Percentiles rank a stretch among this genome's conserved stretches.
These are phyloP conservation scores for Bembecia ichneumoniformis DNA, from an alignment of 2,888 invertebrate species.

Conservation along the genomic window DNA sequence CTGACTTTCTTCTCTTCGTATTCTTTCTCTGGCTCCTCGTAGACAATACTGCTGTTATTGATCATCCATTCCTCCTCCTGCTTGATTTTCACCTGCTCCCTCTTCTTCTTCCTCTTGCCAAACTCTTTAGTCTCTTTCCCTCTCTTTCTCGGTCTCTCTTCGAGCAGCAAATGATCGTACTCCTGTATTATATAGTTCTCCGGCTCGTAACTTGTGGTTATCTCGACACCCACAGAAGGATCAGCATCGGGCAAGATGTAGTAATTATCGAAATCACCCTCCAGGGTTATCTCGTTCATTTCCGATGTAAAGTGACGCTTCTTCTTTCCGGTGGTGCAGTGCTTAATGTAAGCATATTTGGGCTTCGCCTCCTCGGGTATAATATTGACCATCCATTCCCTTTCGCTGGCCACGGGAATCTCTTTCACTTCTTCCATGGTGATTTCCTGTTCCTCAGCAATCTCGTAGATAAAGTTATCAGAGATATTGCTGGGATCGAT, in stretches of 20 bases:
- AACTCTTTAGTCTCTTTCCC: slow-evolving; percentile 20
- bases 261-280: slow-evolving; percentile 60
- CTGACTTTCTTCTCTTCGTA: slow-evolving; percentile 51
- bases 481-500: slow-evolving; percentile 46
- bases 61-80: slow-evolving; percentile 47
- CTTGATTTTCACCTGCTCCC: slow-evolving; percentile 22
- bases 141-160: slow-evolving; percentile 45
- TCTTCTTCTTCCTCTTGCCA: slow-evolving; percentile 35
- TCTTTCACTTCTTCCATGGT: slow-evolving; percentile 60
- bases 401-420: slow-evolving; percentile 33
- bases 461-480: slow-evolving; percentile 61
- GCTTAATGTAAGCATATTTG: slow-evolving; percentile 60
- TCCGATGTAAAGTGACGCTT: slow-evolving; percentile 58
- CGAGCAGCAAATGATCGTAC: slow-evolving; percentile 49
- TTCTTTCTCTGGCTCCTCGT: slow-evolving; percentile 45
- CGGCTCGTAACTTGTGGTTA: slow-evolving; percentile 57
- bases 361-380: slow-evolving; percentile 47
- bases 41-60: slow-evolving; percentile 41
- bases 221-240: slow-evolving; percentile 53
- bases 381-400: slow-evolving; percentile 59
- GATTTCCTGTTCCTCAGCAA: slow-evolving; percentile 64
- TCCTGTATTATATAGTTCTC: slow-evolving; percentile 58
- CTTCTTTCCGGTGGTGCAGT: slow-evolving; percentile 53
- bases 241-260: slow-evolving; percentile 63
- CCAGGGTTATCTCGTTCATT: slow-evolving; percentile 53